phyloP scores from a whole-genome alignment of 1,140 invertebrate species.

The Drosophila ercepeae region DNA sequence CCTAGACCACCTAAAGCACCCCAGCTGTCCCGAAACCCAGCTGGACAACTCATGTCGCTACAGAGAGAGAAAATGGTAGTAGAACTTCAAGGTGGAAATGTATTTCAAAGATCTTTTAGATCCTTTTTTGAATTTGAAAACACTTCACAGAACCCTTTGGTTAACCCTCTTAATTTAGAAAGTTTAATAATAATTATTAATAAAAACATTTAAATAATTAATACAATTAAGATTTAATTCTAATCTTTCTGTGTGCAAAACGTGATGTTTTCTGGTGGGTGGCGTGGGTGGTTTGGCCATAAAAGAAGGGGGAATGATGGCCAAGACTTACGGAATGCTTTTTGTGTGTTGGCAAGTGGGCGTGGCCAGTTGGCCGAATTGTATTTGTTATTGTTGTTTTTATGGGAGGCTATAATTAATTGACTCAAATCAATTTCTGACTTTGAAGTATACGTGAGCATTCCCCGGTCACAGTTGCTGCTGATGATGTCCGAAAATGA shows the following conservation, averaged over 20 bases:
- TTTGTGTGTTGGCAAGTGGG: conserved; percentile 3
- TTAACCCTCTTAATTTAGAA: too few relatives aligned
- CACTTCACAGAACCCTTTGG: background rate
- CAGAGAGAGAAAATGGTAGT: background rate
- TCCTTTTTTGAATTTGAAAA: background rate
- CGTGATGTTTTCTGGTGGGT: conserved; percentile 1
- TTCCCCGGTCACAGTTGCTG: conserved; percentile 57
- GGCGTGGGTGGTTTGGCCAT: background rate
- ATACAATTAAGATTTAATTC: too few relatives aligned
- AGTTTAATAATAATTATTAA: background rate
- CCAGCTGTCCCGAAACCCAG: conserved; percentile 19
- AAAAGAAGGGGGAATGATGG: conserved; percentile 4
- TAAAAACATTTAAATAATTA: too few relatives aligned
- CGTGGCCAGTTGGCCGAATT: conserved; percentile 9
- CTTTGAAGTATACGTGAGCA: conserved; percentile 74
- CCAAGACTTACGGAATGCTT: background rate
- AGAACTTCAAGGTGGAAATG: too few relatives aligned
- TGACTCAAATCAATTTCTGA: conserved; percentile 82
- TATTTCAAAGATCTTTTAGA: too few relatives aligned
- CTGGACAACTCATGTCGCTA: conserved; percentile 30
- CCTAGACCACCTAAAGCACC: conserved; percentile 14
- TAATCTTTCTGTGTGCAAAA: conserved; percentile 10
- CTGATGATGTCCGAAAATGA: conserved; percentile 47
- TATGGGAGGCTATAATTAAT: conserved; percentile 72
- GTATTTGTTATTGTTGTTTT: conserved; percentile 44